phyloP scores from a whole-genome alignment of 2,888 invertebrate genomes.

The Rambutsinella grinnellia region DNA sequence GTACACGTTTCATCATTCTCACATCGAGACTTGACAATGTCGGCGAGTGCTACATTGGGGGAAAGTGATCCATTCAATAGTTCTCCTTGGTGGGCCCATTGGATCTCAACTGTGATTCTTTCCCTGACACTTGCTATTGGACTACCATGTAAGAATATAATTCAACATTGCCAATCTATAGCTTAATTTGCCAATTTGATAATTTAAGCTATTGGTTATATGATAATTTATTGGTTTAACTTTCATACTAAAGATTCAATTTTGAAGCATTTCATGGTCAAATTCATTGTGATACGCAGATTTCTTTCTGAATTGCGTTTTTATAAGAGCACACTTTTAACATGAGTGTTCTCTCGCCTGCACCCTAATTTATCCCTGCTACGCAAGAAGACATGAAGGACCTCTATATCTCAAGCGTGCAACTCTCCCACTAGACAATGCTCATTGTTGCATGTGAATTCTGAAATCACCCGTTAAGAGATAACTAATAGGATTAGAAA shows the following conservation, averaged over 20 bases:
- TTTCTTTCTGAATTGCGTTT: background rate
- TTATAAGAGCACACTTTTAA: too few relatives aligned
- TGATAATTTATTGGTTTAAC: background rate
- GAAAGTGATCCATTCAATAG: slow-evolving; percentile 34
- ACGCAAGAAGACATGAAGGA: too few relatives aligned
- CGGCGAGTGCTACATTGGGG: slow-evolving; percentile 15
- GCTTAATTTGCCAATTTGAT: too few relatives aligned
- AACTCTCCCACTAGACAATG: too few relatives aligned
- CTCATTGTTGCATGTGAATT: too few relatives aligned
- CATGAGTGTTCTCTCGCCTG: too few relatives aligned
- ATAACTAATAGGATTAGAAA: too few relatives aligned
- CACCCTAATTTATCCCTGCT: too few relatives aligned
- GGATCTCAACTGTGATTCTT: slow-evolving; percentile 55
- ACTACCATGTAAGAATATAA: slow-evolving; percentile 59
- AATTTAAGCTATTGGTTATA: too few relatives aligned
- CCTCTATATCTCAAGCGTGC: too few relatives aligned
- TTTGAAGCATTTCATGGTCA: background rate
- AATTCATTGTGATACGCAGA: background rate
- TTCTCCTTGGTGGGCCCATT: slow-evolving; percentile 57
- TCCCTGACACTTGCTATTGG: slow-evolving; percentile 59
- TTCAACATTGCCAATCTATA: too few relatives aligned
- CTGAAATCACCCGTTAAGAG: too few relatives aligned
- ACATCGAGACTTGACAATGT: background rate
- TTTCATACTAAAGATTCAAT: background rate
- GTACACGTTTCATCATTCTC: background rate